These are phyloP conservation scores for Sternotherus odoratus DNA, from an alignment of 2,797 vertebrate genomes.

Conservation along the genomic window DNA sequence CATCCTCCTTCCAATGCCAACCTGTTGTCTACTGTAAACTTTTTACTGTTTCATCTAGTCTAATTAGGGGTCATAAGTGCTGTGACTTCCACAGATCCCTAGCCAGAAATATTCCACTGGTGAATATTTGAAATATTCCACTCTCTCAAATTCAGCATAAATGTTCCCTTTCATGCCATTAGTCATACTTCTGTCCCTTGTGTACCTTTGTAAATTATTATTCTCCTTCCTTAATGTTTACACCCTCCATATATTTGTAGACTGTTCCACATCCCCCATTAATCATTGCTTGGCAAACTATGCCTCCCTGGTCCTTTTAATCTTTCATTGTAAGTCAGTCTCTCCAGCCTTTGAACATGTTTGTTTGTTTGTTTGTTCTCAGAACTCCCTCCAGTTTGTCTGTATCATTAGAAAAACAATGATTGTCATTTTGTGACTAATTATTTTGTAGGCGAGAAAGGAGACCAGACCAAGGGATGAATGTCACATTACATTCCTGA, in stretches of 20 bases:
- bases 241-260: neutral
- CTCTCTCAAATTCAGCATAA: neutral
- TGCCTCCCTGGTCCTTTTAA: neutral
- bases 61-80: fast-evolving
- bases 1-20: fast-evolving
- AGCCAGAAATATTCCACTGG: neutral
- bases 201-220: neutral
- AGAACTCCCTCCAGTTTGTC: neutral
- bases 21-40: neutral
- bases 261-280: neutral
- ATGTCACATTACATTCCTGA: neutral
- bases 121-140: neutral
- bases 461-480: neutral
- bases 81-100: neutral
- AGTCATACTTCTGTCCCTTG: neutral
- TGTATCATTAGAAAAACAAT: neutral
- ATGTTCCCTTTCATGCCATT: neutral
- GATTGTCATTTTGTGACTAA: neutral
- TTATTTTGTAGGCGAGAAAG: neutral
- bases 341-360: neutral
- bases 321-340: neutral
- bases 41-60: neutral
- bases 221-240: neutral
- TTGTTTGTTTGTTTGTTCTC: neutral
- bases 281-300: neutral